Percentiles rank a stretch among this genome's conserved stretches.
These are phyloP conservation scores for Chloroclystis v-ata DNA, from an alignment of 2,888 invertebrate genomes.

Conservation along the genomic window DNA sequence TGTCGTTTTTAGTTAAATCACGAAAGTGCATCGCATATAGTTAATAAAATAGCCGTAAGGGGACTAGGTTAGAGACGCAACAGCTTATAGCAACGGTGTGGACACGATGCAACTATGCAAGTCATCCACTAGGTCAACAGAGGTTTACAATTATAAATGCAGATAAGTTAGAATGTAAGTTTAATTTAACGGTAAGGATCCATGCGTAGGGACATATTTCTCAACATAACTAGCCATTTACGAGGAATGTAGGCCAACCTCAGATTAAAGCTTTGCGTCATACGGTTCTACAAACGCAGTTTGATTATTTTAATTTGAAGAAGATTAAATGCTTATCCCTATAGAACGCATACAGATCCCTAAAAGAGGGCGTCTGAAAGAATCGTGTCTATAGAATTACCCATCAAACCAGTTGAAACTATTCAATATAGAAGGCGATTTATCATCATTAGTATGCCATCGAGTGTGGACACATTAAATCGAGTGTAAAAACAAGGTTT, in stretches of 20 bases:
- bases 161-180: not conserved
- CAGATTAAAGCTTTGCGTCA: too few species aligned
- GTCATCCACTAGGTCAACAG: constrained; percentile 7
- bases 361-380: not conserved
- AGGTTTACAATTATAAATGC: constrained; percentile 3
- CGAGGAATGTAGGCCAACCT: not conserved
- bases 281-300: too few species aligned
- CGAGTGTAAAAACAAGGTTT: constrained; percentile 40
- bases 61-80: constrained; percentile 9
- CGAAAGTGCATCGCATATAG: constrained; percentile 5
- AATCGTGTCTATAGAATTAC: not conserved
- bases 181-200: not conserved
- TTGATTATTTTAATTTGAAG: too few species aligned
- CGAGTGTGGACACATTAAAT: constrained; percentile 44
- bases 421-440: constrained; percentile 12
- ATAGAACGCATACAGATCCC: not conserved
- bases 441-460: constrained; percentile 26
- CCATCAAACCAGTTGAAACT: constrained; percentile 11
- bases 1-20: constrained; percentile 14
- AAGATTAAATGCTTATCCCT: too few species aligned
- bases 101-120: constrained; percentile 7
- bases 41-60: constrained; percentile 8
- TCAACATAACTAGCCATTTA: not conserved
- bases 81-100: constrained; percentile 1
- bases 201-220: not conserved